phyloP scores from a whole-genome alignment of 2,113 vertebrate species.

The Syngnathus typhle region DNA sequence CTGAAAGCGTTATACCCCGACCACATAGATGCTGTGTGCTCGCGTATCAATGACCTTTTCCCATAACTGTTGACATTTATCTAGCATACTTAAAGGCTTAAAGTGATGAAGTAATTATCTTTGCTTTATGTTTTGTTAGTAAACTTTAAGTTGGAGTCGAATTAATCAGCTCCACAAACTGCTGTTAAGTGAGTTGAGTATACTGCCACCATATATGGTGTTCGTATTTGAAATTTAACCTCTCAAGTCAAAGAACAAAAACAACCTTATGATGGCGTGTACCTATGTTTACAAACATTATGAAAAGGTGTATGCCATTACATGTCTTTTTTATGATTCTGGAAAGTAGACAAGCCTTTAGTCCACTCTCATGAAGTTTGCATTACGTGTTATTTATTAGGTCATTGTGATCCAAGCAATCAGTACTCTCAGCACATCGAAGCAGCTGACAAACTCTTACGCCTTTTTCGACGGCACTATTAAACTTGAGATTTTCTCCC shows the following conservation, averaged over 20 bases:
- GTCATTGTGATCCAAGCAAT: slow-evolving; percentile 45
- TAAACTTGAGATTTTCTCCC: slow-evolving; percentile 22
- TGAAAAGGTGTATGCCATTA: neutral
- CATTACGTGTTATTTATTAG: slow-evolving; percentile 15
- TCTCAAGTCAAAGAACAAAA: too few species aligned
- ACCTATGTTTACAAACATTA: too few species aligned
- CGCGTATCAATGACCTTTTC: neutral
- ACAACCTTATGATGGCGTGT: too few species aligned
- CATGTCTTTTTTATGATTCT: neutral
- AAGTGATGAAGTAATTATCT: neutral
- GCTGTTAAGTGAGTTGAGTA: neutral
- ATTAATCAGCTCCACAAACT: neutral
- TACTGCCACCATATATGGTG: neutral
- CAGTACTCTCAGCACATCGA: slow-evolving; percentile 28
- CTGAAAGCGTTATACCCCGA: too few species aligned
- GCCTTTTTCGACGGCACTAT: slow-evolving; percentile 33
- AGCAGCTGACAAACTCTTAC: slow-evolving; percentile 31
- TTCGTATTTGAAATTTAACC: too few species aligned
- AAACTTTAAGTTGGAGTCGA: neutral
- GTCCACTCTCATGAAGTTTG: neutral
- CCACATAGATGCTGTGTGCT: neutral
- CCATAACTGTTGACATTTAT: neutral
- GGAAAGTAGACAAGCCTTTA: neutral
- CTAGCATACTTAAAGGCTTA: neutral
- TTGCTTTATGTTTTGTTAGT: neutral